Base-by-base conservation (phyloP, 2,888 invertebrate genomes). In the Hololepta plana region DNA sequence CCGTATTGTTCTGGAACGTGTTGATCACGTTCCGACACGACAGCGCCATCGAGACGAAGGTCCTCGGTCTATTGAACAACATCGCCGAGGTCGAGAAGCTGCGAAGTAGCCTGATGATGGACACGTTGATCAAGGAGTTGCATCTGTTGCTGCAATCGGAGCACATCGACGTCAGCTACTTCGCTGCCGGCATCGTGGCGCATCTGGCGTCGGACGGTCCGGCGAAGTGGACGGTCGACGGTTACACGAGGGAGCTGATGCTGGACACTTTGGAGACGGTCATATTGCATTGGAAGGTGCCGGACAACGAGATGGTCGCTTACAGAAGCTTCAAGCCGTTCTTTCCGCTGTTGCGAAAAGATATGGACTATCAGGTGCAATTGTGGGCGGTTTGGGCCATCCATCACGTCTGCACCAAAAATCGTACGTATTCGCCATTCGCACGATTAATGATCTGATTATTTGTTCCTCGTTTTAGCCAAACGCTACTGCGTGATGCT, bases 301-400 rank as follows among this genome's bases (percentile, higher is more conserved):
- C 76, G 1, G 67, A 70, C 30, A 64, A 63, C 27, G 76, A 77
- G 46, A 77, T 79, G 76, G 77, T 77, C 20, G 74, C 76, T 8
- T 71, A 65, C 47, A 58, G 74, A 39, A 72, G 74, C 35, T 70
- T 79, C 49, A 61, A 62, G 37, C 77, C 77, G 12, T 79, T 79
- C 49, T 67, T 73, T 35, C 67, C 73, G 1, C 51, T 79, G 25
- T 49, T 77, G 31, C 47, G 53, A 20, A 59, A 60, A 29, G 56
- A 59, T 21, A 61, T 66, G 34, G 65, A 68, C 32, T 62, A 66
- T 40, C 65, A 67, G 28, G 72, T 75, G 15, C 74, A 75, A 42
- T 49, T 76, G 28, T 79, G 79, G 79, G 76, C 77, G 7, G 64
- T 74, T 3, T 79, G 79, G 79, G 77, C 77, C 2, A 70, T 79